These are phyloP conservation scores for Neolamprologus cancellatus DNA, from an alignment of 2,113 vertebrate species.

Conservation along the genomic window DNA sequence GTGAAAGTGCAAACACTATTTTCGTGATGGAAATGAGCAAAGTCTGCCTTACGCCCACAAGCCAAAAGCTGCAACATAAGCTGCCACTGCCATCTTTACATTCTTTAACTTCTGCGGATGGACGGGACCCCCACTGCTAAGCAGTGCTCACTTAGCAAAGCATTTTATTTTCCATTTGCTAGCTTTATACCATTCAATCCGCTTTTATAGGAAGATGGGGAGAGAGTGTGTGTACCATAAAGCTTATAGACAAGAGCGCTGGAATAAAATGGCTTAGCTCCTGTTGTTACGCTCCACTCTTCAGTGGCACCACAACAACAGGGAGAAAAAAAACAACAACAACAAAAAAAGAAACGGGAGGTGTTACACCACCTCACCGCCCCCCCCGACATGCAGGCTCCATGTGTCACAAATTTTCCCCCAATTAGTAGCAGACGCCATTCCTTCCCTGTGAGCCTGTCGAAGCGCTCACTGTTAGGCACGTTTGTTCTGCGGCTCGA, in stretches of 20 bases:
- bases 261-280: slow-evolving; percentile 36
- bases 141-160: slow-evolving; percentile 22
- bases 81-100: slow-evolving; percentile 28
- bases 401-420: slow-evolving; percentile 69
- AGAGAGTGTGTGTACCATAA: slow-evolving; percentile 10
- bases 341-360: slow-evolving; percentile 34
- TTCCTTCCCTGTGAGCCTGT: slow-evolving; percentile 52
- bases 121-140: slow-evolving; percentile 27
- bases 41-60: neutral
- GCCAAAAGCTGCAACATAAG: slow-evolving; percentile 35
- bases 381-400: slow-evolving; percentile 53
- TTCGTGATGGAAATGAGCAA: slow-evolving; percentile 9
- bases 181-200: slow-evolving; percentile 11
- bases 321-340: neutral
- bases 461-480: slow-evolving; percentile 44
- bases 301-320: slow-evolving; percentile 61
- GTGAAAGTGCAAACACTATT: slow-evolving; percentile 4
- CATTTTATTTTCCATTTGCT: slow-evolving; percentile 47
- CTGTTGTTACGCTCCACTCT: too few relatives aligned
- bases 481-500: slow-evolving; percentile 65
- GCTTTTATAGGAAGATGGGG: neutral
- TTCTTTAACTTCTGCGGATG: slow-evolving; percentile 25
- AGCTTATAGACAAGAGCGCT: slow-evolving; percentile 8
- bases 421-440: slow-evolving; percentile 73
- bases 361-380: slow-evolving; percentile 37